Conservation (phyloP, 2,113 vertebrate species). For the Podocnemis expansa region DNA sequence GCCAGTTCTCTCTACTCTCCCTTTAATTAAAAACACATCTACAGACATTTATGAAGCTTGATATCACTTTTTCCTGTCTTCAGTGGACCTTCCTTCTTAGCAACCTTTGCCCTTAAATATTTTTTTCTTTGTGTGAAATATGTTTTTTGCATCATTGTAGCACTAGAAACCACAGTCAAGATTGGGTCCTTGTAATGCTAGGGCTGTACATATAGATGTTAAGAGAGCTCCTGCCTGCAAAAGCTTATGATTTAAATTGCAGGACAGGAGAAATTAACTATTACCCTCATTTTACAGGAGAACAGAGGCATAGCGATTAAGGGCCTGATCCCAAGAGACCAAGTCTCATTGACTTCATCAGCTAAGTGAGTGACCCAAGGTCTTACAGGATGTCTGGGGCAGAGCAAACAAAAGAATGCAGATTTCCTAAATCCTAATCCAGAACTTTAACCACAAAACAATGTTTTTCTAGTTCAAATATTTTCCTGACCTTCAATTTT, state of each 20-base stretch:
- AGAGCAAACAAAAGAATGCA: not conserved
- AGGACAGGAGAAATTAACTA: not conserved
- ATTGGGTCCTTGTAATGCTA: not conserved
- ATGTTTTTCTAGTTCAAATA: not conserved
- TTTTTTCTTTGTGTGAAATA: not conserved
- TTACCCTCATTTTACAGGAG: not conserved
- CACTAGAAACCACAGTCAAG: not conserved
- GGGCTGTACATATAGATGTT: not conserved
- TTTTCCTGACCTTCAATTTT: not conserved
- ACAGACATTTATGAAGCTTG: not conserved
- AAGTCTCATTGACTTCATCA: not conserved
- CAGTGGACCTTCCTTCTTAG: not conserved
- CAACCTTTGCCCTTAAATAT: not conserved
- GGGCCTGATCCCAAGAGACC: not conserved
- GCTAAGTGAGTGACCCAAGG: fast-evolving
- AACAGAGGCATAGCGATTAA: not conserved
- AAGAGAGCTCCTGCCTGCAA: not conserved
- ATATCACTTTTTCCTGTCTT: not conserved
- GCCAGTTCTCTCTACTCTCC: not conserved
- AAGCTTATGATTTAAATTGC: fast-evolving
- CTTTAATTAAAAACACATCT: slow-evolving; percentile 20
- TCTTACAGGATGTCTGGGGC: not conserved
- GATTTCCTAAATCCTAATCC: not conserved
- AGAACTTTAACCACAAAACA: not conserved
- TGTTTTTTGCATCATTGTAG: not conserved